Conservation (phyloP, 2,888 invertebrate genomes). For the Lacanobia wlatinum region DNA sequence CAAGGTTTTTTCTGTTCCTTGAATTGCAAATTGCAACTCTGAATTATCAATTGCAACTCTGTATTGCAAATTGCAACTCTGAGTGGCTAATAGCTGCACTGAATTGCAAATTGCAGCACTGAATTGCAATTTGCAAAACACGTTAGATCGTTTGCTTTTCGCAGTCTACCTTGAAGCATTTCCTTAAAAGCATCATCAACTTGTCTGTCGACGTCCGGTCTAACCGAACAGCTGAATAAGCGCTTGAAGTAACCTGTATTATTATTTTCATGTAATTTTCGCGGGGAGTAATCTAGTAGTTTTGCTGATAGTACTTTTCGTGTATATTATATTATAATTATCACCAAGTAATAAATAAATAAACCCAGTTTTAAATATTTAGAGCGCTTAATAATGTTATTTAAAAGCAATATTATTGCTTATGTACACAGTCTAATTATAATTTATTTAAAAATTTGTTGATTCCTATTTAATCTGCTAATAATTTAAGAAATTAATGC, state of each 20-base stretch:
- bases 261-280: background rate
- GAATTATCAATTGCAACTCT: too few species aligned
- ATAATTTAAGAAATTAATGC: too few species aligned
- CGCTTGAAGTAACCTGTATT: conserved; percentile 18
- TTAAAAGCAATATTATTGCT: conserved; percentile 35
- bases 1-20: too few species aligned
- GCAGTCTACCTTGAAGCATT: conserved; percentile 1
- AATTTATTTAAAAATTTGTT: background rate
- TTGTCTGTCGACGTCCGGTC: background rate
- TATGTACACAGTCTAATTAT: conserved; percentile 33
- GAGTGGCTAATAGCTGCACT: too few species aligned
- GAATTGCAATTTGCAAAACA: background rate
- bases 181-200: conserved; percentile 21
- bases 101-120: too few species aligned
- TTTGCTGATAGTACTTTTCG: conserved; percentile 26
- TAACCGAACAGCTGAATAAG: conserved; percentile 27
- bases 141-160: background rate
- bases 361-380: conserved; percentile 15
- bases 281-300: background rate
- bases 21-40: too few species aligned
- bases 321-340: conserved; percentile 8
- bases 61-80: too few species aligned
- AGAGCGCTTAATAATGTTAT: conserved; percentile 34
- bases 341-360: conserved; percentile 31
- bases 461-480: background rate